Evolutionary conservation across 35 echinoderm and acorn worm genomes (phyloP).

Genomic region (Antedon bifida): DNA sequence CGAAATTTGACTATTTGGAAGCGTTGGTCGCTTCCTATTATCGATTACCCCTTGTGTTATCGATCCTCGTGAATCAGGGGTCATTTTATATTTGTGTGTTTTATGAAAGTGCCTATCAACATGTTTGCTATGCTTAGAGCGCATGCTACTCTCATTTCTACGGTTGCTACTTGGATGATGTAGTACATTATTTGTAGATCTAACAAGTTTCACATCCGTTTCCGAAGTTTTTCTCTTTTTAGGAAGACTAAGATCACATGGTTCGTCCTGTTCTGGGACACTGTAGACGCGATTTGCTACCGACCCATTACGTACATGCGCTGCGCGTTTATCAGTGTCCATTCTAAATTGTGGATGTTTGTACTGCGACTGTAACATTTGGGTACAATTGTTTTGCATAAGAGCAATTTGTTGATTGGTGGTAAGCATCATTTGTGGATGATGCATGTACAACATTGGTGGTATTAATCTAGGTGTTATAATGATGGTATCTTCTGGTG

Average conservation of each 20-base stretch:
- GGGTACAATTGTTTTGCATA: background rate
- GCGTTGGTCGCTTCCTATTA: background rate
- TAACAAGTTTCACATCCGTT: background rate
- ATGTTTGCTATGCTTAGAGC: background rate
- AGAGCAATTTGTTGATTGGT: background rate
- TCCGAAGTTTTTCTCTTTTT: constrained; percentile 45
- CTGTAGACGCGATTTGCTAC: background rate
- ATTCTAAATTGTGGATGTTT: background rate
- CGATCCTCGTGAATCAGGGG: constrained; percentile 49
- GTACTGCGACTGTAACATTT: background rate
- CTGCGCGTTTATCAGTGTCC: background rate
- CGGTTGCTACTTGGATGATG: background rate
- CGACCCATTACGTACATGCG: background rate
- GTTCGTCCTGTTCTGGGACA: constrained; percentile 65
- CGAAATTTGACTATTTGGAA: background rate
- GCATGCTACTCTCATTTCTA: background rate
- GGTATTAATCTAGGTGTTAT: background rate
- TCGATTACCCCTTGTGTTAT: constrained; percentile 81
- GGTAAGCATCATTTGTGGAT: background rate
- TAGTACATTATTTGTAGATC: background rate
- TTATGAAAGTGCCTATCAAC: background rate
- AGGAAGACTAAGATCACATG: constrained; percentile 88
- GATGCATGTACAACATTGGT: background rate
- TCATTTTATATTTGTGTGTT: constrained; percentile 46
- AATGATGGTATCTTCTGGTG: background rate